phyloP scores from a whole-genome alignment of 2,113 vertebrate genomes.

The Myotis yumanensis region DNA sequence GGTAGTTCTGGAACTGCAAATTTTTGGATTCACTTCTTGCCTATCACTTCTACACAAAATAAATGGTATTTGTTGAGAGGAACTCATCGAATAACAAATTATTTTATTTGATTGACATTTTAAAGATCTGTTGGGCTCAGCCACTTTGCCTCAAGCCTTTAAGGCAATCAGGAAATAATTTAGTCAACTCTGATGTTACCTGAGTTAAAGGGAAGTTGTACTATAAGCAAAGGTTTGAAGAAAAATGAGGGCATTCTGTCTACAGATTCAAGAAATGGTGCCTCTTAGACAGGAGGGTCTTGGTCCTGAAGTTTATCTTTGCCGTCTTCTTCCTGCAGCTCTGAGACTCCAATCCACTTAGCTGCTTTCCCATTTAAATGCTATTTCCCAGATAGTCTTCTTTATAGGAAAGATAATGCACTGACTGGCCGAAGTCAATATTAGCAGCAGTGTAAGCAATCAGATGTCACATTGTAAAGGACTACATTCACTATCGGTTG shows the following conservation, averaged over 20 bases:
- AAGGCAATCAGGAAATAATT: neutral
- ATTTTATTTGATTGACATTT: slow-evolving; percentile 25
- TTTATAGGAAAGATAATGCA: neutral
- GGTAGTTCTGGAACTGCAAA: neutral
- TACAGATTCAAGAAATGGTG: neutral
- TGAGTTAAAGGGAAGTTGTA: neutral
- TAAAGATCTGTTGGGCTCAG: neutral
- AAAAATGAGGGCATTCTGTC: neutral
- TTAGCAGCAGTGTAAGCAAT: neutral
- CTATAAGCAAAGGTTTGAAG: neutral
- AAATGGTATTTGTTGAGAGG: neutral
- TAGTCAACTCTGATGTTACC: neutral
- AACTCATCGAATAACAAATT: neutral
- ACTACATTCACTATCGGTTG: neutral
- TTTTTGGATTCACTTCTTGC: neutral
- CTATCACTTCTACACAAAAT: neutral
- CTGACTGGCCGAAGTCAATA: neutral
- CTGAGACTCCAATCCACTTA: neutral
- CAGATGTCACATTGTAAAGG: neutral
- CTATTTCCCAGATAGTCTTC: slow-evolving; percentile 12
- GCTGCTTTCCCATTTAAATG: neutral
- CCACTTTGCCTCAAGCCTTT: neutral
- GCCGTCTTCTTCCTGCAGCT: neutral
- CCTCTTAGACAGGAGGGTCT: neutral
- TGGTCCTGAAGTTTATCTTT: neutral